A percentile compares a stretch with the other conserved stretches of the same genome.
These are phyloP conservation scores for Nibea coibor DNA, from an alignment of 2,113 vertebrate species.

Conservation along the genomic window DNA sequence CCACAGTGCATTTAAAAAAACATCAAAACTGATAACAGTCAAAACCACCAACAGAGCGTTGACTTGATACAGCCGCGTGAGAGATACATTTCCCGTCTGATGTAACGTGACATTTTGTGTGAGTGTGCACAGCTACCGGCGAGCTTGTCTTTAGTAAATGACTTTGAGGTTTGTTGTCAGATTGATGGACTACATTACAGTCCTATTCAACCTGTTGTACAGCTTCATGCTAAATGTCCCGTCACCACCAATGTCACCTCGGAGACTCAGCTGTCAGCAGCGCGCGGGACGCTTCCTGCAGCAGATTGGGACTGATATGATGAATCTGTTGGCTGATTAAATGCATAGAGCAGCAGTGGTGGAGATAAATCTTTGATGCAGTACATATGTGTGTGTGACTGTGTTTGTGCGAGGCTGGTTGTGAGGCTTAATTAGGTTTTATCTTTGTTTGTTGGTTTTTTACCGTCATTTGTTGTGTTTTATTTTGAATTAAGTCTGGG, in stretches of 20 bases:
- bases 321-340: slow-evolving; percentile 49
- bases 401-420: slow-evolving; percentile 10
- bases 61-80: background rate
- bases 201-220: slow-evolving; percentile 25
- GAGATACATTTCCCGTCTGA: background rate
- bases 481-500: background rate
- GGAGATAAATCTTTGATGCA: background rate
- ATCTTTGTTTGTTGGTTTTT: slow-evolving; percentile 24
- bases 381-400: slow-evolving; percentile 16
- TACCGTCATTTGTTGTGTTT: slow-evolving; percentile 16
- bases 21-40: background rate
- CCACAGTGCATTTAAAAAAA: background rate
- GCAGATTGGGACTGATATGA: slow-evolving; percentile 23
- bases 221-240: slow-evolving; percentile 46
- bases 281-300: background rate
- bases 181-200: slow-evolving; percentile 47
- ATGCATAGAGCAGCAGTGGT: slow-evolving; percentile 7
- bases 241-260: slow-evolving; percentile 49
- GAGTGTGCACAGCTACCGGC: background rate
- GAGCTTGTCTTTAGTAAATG: slow-evolving; percentile 39
- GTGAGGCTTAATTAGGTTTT: background rate
- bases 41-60: background rate
- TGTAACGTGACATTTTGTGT: background rate
- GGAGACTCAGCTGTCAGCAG: slow-evolving; percentile 27
- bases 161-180: slow-evolving; percentile 30